Evolutionary conservation across 2,797 vertebrate genomes (phyloP).

Genomic region (Spea hammondii): DNA sequence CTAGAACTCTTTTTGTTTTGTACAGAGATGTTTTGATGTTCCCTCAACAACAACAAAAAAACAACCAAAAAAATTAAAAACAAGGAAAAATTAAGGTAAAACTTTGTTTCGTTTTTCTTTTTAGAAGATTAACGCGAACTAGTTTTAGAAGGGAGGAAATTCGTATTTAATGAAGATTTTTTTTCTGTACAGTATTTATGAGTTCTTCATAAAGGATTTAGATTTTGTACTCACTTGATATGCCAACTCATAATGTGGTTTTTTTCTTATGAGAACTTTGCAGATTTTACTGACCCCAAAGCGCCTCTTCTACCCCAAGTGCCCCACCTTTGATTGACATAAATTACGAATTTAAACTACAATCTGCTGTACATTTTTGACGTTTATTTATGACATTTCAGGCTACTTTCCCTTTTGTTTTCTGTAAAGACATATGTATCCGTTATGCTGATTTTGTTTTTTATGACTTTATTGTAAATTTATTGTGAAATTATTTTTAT

Average conservation of each 20-base stretch:
- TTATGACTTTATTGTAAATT: constrained; percentile 91
- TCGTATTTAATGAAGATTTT: constrained; percentile 72
- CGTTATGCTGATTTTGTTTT: constrained; percentile 73
- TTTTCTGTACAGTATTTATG: constrained; percentile 81
- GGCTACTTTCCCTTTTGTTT: constrained; percentile 71
- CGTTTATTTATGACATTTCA: constrained; percentile 62
- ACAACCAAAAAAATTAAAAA: constrained; percentile 22
- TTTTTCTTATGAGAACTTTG: constrained; percentile 1
- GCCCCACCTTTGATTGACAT: constrained; percentile 56
- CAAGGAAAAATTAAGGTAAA: constrained; percentile 68
- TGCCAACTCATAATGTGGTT: constrained; percentile 66
- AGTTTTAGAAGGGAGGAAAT: constrained; percentile 59
- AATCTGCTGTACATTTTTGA: constrained; percentile 28
- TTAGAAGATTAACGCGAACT: constrained; percentile 62
- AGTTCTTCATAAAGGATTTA: constrained; percentile 56
- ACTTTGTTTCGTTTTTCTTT: constrained; percentile 66
- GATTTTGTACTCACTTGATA: constrained; percentile 65
- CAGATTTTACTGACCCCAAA: constrained; percentile 8
- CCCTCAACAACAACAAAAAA: constrained; percentile 71
- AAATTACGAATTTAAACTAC: constrained; percentile 57
- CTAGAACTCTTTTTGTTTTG: constrained; percentile 74
- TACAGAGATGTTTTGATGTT: constrained; percentile 85
- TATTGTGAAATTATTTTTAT: constrained; percentile 89
- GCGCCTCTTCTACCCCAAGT: constrained; percentile 55
- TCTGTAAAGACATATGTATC: constrained; percentile 81